These are phyloP conservation scores for Holocentrus rufus DNA, from an alignment of 2,797 vertebrate genomes.

Conservation along the genomic window DNA sequence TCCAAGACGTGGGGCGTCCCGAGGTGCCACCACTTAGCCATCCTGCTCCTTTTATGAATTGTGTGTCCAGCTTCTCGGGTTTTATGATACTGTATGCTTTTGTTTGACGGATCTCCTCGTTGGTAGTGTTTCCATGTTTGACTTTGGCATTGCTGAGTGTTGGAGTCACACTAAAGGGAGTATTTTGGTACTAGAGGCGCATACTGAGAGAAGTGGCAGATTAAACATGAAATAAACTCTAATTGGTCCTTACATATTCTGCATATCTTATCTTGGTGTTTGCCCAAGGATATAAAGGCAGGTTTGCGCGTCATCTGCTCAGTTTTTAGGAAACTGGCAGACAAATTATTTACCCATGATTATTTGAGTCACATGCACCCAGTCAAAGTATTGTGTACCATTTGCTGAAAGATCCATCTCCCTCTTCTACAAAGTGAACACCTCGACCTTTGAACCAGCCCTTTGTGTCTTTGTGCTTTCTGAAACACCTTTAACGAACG, in stretches of 20 bases:
- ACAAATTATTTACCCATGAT: constrained; percentile 12
- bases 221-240: constrained; percentile 14
- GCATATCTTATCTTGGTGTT: constrained; percentile 26
- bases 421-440: not conserved
- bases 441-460: not conserved
- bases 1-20: constrained; percentile 24
- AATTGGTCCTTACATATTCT: not conserved
- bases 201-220: constrained; percentile 1
- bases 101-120: constrained; percentile 45
- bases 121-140: constrained; percentile 55
- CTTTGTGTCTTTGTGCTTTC: constrained; percentile 7
- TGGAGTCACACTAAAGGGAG: constrained; percentile 5
- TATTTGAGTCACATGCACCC: constrained; percentile 10
- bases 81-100: constrained; percentile 31
- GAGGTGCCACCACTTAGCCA: constrained; percentile 12
- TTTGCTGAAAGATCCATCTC: constrained; percentile 12
- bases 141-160: constrained; percentile 25
- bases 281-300: constrained; percentile 38
- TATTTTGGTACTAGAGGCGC: constrained; percentile 27
- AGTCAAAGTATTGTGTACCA: constrained; percentile 10
- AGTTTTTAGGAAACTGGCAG: constrained; percentile 13
- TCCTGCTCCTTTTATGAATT: constrained; percentile 18
- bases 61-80: constrained; percentile 26
- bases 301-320: constrained; percentile 5
- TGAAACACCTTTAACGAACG: constrained; percentile 37